Evolutionary conservation across 2,888 invertebrate species (phyloP).

Genomic region (Argyresthia goedartella): DNA sequence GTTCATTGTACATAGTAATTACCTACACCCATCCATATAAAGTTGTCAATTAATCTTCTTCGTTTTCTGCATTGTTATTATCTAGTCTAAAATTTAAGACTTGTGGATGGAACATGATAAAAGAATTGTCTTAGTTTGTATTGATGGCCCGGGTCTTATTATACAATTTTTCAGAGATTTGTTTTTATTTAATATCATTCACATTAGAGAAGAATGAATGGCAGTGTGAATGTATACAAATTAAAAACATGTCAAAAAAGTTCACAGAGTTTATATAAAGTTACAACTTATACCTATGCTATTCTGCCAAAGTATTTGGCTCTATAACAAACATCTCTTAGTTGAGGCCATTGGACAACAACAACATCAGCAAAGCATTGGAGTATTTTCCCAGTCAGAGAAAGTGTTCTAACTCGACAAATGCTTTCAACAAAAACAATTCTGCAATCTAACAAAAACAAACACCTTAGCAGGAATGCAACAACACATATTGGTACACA

Average conservation of each 20-base stretch:
- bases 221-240: not conserved
- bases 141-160: slow-evolving; percentile 17
- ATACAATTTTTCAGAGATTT: slow-evolving; percentile 30
- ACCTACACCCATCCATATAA: too few species aligned
- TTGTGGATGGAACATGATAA: too few species aligned
- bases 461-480: slow-evolving; percentile 79
- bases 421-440: slow-evolving; percentile 96
- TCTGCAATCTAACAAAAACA: slow-evolving; percentile 76
- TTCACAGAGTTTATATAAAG: too few species aligned
- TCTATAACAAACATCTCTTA: slow-evolving; percentile 76
- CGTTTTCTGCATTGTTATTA: too few species aligned
- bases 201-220: not conserved
- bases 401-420: slow-evolving; percentile 91
- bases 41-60: too few species aligned
- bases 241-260: too few species aligned
- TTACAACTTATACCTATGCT: slow-evolving; percentile 45
- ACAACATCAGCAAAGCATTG: slow-evolving; percentile 86
- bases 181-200: not conserved
- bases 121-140: not conserved
- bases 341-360: slow-evolving; percentile 93
- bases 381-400: slow-evolving; percentile 90
- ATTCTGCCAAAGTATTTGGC: slow-evolving; percentile 84
- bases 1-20: too few species aligned
- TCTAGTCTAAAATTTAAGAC: too few species aligned
- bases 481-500: slow-evolving; percentile 92